Evolutionary conservation across 2,797 vertebrate genomes (phyloP), one percentile per base, ranked within the genome.

Genomic region (Simalia tracyae): DNA sequence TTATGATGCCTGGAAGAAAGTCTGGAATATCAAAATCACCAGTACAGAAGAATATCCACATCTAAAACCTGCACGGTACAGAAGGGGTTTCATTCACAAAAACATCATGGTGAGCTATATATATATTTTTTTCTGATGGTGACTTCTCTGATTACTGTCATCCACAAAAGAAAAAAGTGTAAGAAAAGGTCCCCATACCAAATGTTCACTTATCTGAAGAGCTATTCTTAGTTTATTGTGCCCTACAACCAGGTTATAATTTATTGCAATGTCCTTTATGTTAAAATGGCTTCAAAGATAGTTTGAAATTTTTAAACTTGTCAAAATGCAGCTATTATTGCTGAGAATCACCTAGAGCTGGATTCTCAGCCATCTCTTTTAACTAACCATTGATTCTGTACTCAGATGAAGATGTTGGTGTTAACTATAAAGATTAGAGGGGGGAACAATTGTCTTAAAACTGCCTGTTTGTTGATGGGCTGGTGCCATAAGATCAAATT

Each of bases 41-140:
- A 98, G 98, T 96, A 98, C 98, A 36, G 98, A 98, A 95, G 98
- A 98, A 86, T 98, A 98, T 68, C 98, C 98, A 15, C 98, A 98
- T 87, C 95, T 98, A 94, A 98, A 98, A 92, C 98, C 98, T 84
- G 98, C 98, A 14, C 93, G 98, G 57, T 96, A 97, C 1, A 97
- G 98, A 54, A 95, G 96, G 76, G 98, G 98, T 64, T 98, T 98
- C 95, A 96, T 98, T 94, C 98, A 98, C 95, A 98, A 96, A 95
- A 98, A 96, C 91, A 98, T 98, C 92, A 98, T 98, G 98, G 98
- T 98, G 95, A 98, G 98, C 88, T 87, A 60, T 81, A 1, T 26
- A 36, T 36, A 36, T 64, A 3, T 4, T 89, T 24, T 8, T 54
- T 87, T 42, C 17, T 90, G 54, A 26, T 89, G 28, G 17, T 91